A percentile compares a stretch with the other conserved stretches of the same genome.
These are phyloP conservation scores for Anastrepha obliqua DNA, from an alignment of 1,140 invertebrate species.

Conservation along the genomic window DNA sequence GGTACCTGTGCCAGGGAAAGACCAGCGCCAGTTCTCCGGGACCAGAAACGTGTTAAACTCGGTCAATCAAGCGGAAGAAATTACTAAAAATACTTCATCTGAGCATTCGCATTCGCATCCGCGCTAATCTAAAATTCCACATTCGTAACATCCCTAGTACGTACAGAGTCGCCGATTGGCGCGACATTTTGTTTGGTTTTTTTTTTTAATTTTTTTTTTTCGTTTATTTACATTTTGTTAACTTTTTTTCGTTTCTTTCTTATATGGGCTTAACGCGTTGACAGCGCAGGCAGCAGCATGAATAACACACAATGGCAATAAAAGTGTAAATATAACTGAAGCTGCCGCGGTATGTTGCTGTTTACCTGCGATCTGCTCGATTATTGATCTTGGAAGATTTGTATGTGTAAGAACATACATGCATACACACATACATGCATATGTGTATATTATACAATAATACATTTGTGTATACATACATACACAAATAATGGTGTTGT, in stretches of 20 bases:
- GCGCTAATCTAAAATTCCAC: no score
- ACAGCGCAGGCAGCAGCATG: conserved; percentile 1
- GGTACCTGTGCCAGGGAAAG: no score
- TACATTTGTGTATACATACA: not conserved
- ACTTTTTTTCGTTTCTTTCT: conserved; percentile 1
- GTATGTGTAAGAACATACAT: no score
- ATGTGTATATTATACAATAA: not conserved
- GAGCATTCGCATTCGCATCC: no score
- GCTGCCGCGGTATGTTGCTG: not conserved
- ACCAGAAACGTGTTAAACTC: no score
- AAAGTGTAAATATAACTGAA: not conserved
- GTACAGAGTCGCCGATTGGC: not conserved
- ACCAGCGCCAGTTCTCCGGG: no score
- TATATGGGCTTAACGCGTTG: conserved; percentile 26
- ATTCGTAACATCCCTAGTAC: no score
- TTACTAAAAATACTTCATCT: no score
- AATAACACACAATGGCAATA: not conserved
- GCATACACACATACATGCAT: not conserved
- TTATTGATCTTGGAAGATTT: no score
- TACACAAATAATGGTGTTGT: not conserved
- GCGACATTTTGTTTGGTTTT: conserved; percentile 6
- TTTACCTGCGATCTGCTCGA: not conserved
- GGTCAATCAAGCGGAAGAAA: no score
- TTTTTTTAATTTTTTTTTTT: no score
- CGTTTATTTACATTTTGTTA: not conserved